Percentiles rank a stretch among this genome's conserved stretches.
These are phyloP conservation scores for Boleophthalmus pectinirostris DNA, from an alignment of 2,113 vertebrate species.

Conservation along the genomic window DNA sequence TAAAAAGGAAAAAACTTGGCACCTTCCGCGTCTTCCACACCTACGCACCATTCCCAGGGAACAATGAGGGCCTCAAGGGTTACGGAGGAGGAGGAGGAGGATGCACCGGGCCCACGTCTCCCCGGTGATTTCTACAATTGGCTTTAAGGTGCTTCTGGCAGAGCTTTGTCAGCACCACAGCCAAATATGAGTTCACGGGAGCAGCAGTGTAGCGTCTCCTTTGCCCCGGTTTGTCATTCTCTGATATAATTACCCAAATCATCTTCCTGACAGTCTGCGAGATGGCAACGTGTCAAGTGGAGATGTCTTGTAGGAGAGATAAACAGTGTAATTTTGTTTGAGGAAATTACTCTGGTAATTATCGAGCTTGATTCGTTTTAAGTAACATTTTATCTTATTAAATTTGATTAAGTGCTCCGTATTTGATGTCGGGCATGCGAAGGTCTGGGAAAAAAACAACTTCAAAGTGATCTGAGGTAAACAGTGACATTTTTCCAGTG, in stretches of 20 bases:
- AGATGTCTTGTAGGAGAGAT: constrained; percentile 18
- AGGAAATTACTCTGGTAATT: constrained; percentile 17
- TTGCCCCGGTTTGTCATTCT: not conserved
- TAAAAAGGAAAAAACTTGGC: constrained; percentile 14
- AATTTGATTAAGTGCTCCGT: constrained; percentile 18
- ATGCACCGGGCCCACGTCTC: constrained; percentile 23
- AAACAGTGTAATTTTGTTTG: constrained; percentile 17
- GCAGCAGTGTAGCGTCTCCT: constrained; percentile 1
- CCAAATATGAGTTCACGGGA: constrained; percentile 26
- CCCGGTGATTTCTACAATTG: constrained; percentile 34
- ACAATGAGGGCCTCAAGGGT: constrained; percentile 45
- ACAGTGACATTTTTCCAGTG: not conserved
- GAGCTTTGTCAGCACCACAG: constrained; percentile 3
- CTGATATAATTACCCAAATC: constrained; percentile 24
- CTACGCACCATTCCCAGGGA: constrained; percentile 37
- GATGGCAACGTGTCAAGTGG: constrained; percentile 27
- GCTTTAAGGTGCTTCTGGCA: constrained; percentile 30
- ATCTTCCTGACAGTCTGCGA: constrained; percentile 13
- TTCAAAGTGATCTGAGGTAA: not conserved
- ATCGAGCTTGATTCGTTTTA: constrained; percentile 19
- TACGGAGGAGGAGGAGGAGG: constrained; percentile 34
- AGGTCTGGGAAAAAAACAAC: not conserved
- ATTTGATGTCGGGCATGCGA: constrained; percentile 14
- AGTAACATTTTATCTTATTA: constrained; percentile 13
- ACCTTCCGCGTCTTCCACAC: constrained; percentile 35